phyloP scores from a whole-genome alignment of 2,888 invertebrate genomes.

The Parascotia fuliginaria region DNA sequence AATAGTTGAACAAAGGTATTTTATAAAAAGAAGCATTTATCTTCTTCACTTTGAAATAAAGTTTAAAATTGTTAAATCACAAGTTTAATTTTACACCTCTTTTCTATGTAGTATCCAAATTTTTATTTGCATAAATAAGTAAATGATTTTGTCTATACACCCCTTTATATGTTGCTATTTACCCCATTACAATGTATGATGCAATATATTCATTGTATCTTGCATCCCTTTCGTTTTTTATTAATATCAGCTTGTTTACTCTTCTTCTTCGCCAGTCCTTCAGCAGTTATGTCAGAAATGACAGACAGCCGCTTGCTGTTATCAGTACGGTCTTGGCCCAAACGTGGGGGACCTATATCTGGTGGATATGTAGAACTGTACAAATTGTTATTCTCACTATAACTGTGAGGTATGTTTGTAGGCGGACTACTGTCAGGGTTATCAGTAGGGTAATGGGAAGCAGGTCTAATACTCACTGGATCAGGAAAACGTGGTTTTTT shows the following conservation, averaged over 20 bases:
- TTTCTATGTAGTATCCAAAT: too few species aligned
- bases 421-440: slow-evolving; percentile 50
- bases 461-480: slow-evolving; percentile 78
- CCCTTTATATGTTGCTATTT: too few species aligned
- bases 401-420: slow-evolving; percentile 66
- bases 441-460: slow-evolving; percentile 77
- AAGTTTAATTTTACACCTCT: too few species aligned
- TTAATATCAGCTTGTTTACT: slow-evolving; percentile 71
- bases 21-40: too few species aligned
- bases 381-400: slow-evolving; percentile 77
- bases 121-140: too few species aligned
- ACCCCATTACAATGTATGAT: slow-evolving; percentile 3
- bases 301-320: slow-evolving; percentile 74
- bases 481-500: slow-evolving; percentile 82
- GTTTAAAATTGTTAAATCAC: too few species aligned
- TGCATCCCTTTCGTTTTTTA: slow-evolving; percentile 78
- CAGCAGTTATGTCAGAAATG: slow-evolving; percentile 79
- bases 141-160: too few species aligned
- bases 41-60: too few species aligned
- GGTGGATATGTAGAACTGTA: slow-evolving; percentile 71
- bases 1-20: too few species aligned
- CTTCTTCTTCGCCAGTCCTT: slow-evolving; percentile 76
- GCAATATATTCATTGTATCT: slow-evolving; percentile 67
- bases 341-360: slow-evolving; percentile 47
- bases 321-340: slow-evolving; percentile 54